Percentiles rank a stretch among this genome's conserved stretches.
phyloP scores from a whole-genome alignment of 2,888 invertebrate species.

The Drosophila setosimentum region DNA sequence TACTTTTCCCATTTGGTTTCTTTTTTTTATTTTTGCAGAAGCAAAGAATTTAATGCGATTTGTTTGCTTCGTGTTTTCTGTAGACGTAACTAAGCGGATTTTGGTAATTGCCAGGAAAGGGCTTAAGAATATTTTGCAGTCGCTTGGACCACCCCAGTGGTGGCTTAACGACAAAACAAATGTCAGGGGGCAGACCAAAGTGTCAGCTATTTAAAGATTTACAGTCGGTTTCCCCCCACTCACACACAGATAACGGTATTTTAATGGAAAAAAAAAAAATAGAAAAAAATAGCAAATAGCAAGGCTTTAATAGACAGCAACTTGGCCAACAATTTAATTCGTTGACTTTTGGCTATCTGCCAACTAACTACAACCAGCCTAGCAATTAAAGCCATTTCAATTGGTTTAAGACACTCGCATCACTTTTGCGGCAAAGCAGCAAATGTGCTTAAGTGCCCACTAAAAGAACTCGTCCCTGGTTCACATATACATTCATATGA shows the following conservation, averaged over 20 bases:
- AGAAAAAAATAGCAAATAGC: conserved; percentile 18
- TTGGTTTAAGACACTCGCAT: conserved; percentile 21
- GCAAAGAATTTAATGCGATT: conserved; percentile 60
- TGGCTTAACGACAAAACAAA: conserved; percentile 72
- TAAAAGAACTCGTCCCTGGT: conserved; percentile 36
- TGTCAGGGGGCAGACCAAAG: conserved; percentile 57
- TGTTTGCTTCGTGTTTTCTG: conserved; percentile 28
- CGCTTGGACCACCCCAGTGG: conserved; percentile 59
- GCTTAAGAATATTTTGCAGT: conserved; percentile 49
- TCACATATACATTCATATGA: conserved; percentile 26
- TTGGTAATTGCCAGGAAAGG: conserved; percentile 65
- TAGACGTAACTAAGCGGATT: conserved; percentile 73
- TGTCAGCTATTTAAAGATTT: conserved; percentile 56
- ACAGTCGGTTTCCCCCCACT: conserved; percentile 27
- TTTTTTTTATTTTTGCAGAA: conserved; percentile 24
- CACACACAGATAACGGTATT: conserved; percentile 54
- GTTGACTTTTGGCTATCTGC: conserved; percentile 48
- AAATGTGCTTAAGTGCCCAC: conserved; percentile 42
- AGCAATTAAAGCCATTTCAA: conserved; percentile 52
- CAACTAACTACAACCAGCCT: conserved; percentile 44
- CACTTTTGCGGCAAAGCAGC: conserved; percentile 16
- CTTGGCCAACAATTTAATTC: conserved; percentile 63
- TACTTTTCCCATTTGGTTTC: conserved; percentile 7
- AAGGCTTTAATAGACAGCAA: conserved; percentile 44
- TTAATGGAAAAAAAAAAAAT: background rate